Evolutionary conservation across 2,113 vertebrate genomes (phyloP), one percentile per base, ranked within the genome.

Genomic region (Daubentonia madagascariensis): DNA sequence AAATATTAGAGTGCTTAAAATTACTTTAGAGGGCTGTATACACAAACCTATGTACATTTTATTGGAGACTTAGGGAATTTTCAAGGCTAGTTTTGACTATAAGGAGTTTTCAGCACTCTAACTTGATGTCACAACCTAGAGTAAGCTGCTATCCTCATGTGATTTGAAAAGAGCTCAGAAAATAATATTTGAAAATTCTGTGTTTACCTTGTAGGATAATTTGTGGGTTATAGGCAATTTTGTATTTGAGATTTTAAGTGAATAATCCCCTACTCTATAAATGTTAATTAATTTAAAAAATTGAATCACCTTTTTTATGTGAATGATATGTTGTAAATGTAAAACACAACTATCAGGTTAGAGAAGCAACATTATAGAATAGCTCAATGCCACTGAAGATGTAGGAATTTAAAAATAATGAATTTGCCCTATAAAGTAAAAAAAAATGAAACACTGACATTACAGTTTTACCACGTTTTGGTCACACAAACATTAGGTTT

Each of bases 401-500:
- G 5, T 17, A 96, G 48, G 6, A 48, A 94, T 72, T 93, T 78
- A 35, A 54, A 85, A 65, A 11, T 32, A 45, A 83, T 50, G 25
- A 79, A 52, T 43, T 75, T n/a, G 22, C 12, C n/a, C 50, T 79
- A 40, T 48, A 40, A 89, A 75, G 35, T 28, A 45, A 61, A 89
- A n/a, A 12, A 25, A 13, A 59, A 72, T 25, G n/a, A 18, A 76
- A 78, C 16, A 30, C 28, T 94, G n/a, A 84, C 61, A 8, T 57
- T 89, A 22, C 18, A 87, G 20, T 45, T 86, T 87, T 96, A 30
- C 23, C 75, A 59, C 73, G 25, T 86, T 78, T 97, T 72, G 80
- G 35, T 97, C 61, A n/a, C 45, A 72, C 7, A 95, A 85, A 79
- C 35, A 57, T 98, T 72, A 91, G 40, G 85, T 97, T 95, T 96